A percentile compares a stretch with the other conserved stretches of the same genome.
These are phyloP conservation scores for Cephalopholis sonnerati DNA, from an alignment of 2,113 vertebrate genomes.

Conservation along the genomic window DNA sequence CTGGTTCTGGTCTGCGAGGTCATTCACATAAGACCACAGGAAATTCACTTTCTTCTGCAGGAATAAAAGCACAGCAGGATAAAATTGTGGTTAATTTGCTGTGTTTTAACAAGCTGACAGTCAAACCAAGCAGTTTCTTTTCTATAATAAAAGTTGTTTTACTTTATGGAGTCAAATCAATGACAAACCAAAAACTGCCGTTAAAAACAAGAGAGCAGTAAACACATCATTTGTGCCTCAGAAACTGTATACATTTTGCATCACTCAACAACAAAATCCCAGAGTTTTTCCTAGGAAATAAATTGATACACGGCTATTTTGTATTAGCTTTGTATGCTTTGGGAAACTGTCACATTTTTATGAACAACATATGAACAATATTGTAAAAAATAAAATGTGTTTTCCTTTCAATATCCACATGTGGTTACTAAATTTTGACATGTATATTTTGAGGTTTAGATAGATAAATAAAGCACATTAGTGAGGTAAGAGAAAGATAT, in stretches of 20 bases:
- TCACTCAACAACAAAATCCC: not conserved
- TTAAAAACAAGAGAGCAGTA: not conserved
- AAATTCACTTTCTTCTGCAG: slow-evolving; percentile 72
- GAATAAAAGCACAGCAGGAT: slow-evolving; percentile 57
- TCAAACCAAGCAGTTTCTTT: not conserved
- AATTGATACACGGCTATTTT: not conserved
- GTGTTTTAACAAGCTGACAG: slow-evolving; percentile 33
- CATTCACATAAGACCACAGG: slow-evolving; percentile 71
- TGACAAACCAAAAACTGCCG: slow-evolving; percentile 1
- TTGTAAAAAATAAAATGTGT: not conserved
- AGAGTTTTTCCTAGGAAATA: not conserved
- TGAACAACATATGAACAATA: not conserved
- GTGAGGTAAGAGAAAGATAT: not conserved
- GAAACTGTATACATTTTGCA: not conserved
- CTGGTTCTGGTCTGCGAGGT: slow-evolving; percentile 77
- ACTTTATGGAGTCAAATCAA: slow-evolving; percentile 9
- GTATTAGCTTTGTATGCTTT: slow-evolving; percentile 3
- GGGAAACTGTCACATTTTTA: not conserved
- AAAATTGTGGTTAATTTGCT: slow-evolving; percentile 20
- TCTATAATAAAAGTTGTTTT: not conserved
- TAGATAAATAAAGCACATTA: not conserved
- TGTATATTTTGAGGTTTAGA: not conserved
- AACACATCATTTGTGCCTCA: not conserved
- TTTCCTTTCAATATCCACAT: not conserved
- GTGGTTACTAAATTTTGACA: not conserved